Conservation (phyloP, 1,140 invertebrate species). For the Sminthurinus signatus region DNA sequence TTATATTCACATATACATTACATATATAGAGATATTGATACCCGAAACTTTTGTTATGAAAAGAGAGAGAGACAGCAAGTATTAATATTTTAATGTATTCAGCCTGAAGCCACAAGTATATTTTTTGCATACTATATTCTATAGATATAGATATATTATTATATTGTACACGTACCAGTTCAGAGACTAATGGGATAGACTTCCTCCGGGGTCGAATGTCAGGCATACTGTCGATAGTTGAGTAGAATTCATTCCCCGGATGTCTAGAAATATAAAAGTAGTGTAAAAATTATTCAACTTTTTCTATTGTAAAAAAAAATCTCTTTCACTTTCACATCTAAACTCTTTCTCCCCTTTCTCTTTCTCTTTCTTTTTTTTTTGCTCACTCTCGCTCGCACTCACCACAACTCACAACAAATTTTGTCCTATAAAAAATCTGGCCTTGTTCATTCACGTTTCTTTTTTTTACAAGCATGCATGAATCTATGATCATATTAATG, state of each 20-base stretch:
- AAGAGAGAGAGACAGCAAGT: no score
- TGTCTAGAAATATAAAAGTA: slow-evolving; percentile 54
- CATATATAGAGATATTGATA: no score
- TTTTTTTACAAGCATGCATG: no score
- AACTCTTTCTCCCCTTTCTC: neutral
- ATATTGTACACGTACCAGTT: slow-evolving; percentile 94
- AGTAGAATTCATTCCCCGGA: slow-evolving; percentile 96
- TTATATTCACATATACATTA: no score
- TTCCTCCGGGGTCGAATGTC: slow-evolving; percentile 93
- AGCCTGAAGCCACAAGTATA: no score
- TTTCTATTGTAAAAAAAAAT: neutral
- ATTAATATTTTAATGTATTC: no score
- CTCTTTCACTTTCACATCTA: neutral
- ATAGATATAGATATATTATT: no score
- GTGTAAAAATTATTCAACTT: neutral
- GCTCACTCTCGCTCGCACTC: no score
- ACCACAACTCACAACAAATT: neutral
- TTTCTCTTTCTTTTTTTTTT: neutral
- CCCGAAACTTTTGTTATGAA: no score
- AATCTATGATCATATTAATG: no score
- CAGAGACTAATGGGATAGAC: slow-evolving; percentile 95
- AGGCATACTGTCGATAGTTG: slow-evolving; percentile 99
- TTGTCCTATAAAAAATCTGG: neutral
- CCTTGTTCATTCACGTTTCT: neutral
- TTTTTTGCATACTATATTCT: no score